Base-by-base conservation (phyloP, 2,113 vertebrate genomes). In the Oostethus manadensis region DNA sequence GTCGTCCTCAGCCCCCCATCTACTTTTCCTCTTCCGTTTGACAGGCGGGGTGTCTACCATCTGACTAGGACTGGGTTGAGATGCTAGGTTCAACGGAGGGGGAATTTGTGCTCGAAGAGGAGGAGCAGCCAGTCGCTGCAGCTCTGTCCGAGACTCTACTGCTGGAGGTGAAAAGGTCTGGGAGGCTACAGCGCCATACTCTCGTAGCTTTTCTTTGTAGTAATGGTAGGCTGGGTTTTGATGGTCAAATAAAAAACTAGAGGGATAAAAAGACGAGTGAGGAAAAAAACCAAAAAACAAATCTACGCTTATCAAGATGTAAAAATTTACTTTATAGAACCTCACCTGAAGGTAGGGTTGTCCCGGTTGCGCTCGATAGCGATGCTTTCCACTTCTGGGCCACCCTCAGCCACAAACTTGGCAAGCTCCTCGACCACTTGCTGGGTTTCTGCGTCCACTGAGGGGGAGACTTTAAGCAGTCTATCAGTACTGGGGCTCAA, bases 401-500 rank as follows among this genome's bases (percentile, higher is more conserved):
- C 95, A 73, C 93, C 93, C 7, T 97, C 94, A 0, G 93, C 95
- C 86, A 98, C 92, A 83, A 93, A 92, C 85, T 75, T 90, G 76
- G 95, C 96, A 86, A 97, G 89, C 73, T 92, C 94, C 88, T 94
- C 93, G 58, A 91, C 93, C 80, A 94, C 91, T 74, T 89, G 91
- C 90, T 90, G 93, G 74, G 85, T 92, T 82, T 95, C 93, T 79
- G 91, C 86, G 8, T 97, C 96, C 89, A 94, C 96, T 96, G 94
- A 91, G 93, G 93, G 92, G 92, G 92, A 96, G 93, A 97, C 94
- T 98, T 98, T 95, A 98, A 98, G 94, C 92, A 94, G 92, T 89
- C 93, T 94, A 93, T 97, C 92, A 97, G 93, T 96, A 95, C 92
- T 92, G 89, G 87, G 81, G 86, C 87, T 92, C 94, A 92, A 94